Percentiles rank a stretch among this genome's conserved stretches.
phyloP scores from a whole-genome alignment of 2,113 vertebrate species.

The Aegotheles bennettii region DNA sequence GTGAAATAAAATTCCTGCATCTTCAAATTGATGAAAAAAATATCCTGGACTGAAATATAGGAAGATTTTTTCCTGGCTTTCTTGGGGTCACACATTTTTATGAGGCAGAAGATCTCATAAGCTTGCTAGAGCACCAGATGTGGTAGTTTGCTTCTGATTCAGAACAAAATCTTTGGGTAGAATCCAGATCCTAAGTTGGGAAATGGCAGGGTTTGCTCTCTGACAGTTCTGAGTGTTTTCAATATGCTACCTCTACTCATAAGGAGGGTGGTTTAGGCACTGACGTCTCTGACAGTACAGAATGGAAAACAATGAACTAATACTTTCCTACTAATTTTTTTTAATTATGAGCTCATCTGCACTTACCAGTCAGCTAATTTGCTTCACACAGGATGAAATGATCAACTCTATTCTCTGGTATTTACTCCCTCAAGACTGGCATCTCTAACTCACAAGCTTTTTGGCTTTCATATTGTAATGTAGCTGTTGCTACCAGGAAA shows the following conservation, averaged over 20 bases:
- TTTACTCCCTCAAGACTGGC: background rate
- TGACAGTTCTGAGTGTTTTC: constrained; percentile 53
- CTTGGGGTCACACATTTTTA: constrained; percentile 28
- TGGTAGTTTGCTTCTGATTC: constrained; percentile 64
- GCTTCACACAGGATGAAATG: background rate
- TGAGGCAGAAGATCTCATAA: constrained; percentile 58
- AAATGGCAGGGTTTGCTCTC: constrained; percentile 57
- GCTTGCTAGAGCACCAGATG: constrained; percentile 60
- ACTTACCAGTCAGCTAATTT: background rate
- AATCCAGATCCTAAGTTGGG: constrained; percentile 60
- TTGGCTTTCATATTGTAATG: background rate
- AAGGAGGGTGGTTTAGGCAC: constrained; percentile 39
- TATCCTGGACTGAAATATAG: background rate
- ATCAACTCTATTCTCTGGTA: background rate
- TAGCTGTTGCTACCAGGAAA: background rate
- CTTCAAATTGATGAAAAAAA: constrained; percentile 33
- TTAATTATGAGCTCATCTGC: background rate
- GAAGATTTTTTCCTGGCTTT: background rate
- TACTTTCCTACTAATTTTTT: background rate
- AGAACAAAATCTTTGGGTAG: constrained; percentile 62
- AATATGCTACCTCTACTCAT: constrained; percentile 15
- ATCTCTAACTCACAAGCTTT: background rate
- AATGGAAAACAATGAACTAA: constrained; percentile 6
- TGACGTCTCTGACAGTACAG: constrained; percentile 11
- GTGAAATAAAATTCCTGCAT: background rate